phyloP scores from a whole-genome alignment of 1,140 invertebrate genomes.

The Sarcophaga bullata region DNA sequence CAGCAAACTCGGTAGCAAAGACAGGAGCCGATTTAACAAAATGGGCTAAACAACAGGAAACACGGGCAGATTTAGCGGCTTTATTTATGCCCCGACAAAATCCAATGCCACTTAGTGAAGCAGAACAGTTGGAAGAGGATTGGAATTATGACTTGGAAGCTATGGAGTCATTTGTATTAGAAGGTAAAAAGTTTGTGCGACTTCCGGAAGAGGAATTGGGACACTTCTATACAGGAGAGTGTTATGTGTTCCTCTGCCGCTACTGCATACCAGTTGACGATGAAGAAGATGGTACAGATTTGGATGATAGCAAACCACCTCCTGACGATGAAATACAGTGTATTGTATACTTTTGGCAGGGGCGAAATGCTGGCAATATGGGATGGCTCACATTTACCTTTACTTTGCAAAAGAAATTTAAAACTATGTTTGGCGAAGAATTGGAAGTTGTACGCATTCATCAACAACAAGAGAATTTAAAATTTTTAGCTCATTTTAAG shows the following conservation, averaged over 20 bases:
- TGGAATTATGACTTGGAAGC: constrained; percentile 97
- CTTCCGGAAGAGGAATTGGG: constrained; percentile 95
- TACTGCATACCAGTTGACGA: constrained; percentile 84
- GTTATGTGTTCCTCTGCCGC: constrained; percentile 97
- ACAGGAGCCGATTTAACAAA: constrained; percentile 95
- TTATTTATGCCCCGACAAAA: constrained; percentile 95
- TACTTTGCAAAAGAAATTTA: constrained; percentile 97
- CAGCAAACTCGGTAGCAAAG: constrained; percentile 95
- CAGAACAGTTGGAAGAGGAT: constrained; percentile 89
- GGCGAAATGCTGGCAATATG: constrained; percentile 96
- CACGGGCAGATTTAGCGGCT: constrained; percentile 90
- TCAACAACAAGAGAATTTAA: constrained; percentile 98
- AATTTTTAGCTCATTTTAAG: constrained; percentile 98
- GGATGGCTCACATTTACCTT: constrained; percentile 99
- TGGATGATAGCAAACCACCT: constrained; percentile 66
- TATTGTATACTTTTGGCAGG: constrained; percentile 99
- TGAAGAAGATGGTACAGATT: constrained; percentile 71
- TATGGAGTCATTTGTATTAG: constrained; percentile 98
- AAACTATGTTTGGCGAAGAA: constrained; percentile 93
- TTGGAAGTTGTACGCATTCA: constrained; percentile 97
- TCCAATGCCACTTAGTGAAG: constrained; percentile 85
- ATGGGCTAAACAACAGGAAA: constrained; percentile 92
- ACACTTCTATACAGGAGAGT: constrained; percentile 93
- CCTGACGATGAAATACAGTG: constrained; percentile 92
- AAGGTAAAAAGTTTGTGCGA: constrained; percentile 96